Evolutionary conservation across 2,797 vertebrate genomes (phyloP).

Genomic region (Numenius phaeopus): DNA sequence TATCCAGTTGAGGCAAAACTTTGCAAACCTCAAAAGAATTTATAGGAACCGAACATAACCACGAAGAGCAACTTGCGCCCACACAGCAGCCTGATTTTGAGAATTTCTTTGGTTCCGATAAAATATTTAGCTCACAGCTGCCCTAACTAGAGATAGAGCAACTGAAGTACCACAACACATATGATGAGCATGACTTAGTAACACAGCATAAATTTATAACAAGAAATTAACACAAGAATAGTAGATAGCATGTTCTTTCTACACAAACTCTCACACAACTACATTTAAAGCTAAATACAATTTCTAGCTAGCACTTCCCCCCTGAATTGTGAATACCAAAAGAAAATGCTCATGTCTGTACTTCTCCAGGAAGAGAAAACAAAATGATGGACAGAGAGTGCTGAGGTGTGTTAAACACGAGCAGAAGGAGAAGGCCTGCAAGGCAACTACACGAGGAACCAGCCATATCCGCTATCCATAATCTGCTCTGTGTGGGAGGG

Average conservation of each 20-base stretch:
- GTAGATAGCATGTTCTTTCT: neutral
- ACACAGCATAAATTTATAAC: neutral
- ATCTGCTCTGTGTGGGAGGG: neutral
- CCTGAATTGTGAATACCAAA: neutral
- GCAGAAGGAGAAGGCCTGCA: neutral
- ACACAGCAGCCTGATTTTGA: neutral
- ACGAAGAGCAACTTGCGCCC: neutral
- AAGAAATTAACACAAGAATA: neutral
- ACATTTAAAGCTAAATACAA: neutral
- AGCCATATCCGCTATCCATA: neutral
- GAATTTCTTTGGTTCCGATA: neutral
- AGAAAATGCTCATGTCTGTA: neutral
- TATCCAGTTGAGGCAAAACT: slow-evolving; percentile 43
- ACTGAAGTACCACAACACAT: neutral
- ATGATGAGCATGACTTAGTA: neutral
- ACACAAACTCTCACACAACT: neutral
- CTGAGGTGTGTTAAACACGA: neutral
- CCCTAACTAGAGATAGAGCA: neutral
- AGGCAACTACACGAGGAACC: neutral
- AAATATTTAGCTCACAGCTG: slow-evolving; percentile 34
- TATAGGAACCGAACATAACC: slow-evolving; percentile 1
- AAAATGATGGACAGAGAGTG: neutral
- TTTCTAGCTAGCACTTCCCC: neutral
- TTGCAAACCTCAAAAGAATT: slow-evolving; percentile 15
- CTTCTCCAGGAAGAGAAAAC: neutral